phyloP scores from a whole-genome alignment of 1,140 invertebrate species.

The Magallana ariakensis region DNA sequence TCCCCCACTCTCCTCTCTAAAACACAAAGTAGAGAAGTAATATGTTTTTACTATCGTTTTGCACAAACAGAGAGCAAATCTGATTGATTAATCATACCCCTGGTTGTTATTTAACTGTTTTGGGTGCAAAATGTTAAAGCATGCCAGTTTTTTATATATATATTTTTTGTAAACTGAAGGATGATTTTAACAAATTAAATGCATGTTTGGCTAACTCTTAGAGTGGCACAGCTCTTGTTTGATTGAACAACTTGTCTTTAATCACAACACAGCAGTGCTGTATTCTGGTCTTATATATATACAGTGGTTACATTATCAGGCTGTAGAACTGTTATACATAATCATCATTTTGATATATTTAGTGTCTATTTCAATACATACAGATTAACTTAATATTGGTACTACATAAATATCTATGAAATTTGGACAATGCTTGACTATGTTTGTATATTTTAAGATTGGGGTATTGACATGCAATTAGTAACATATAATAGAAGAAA shows the following conservation, averaged over 20 bases:
- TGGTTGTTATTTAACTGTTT: neutral
- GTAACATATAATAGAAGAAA: constrained; percentile 1
- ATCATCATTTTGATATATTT: neutral
- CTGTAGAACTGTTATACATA: neutral
- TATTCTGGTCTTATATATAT: neutral
- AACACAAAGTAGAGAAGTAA: constrained; percentile 33
- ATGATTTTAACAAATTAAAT: neutral
- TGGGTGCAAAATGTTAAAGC: neutral
- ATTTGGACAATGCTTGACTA: neutral
- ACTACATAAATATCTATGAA: neutral
- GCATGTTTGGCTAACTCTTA: neutral
- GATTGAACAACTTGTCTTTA: too few species aligned
- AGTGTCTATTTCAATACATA: neutral
- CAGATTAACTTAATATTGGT: neutral
- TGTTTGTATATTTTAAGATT: neutral
- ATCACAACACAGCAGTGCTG: neutral
- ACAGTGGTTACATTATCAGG: neutral
- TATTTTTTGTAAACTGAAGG: too few species aligned
- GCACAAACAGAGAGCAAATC: neutral
- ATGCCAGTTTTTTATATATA: neutral
- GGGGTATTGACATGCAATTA: neutral
- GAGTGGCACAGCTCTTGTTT: neutral
- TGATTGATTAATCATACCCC: neutral
- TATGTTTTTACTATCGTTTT: neutral
- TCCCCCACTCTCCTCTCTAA: neutral